phyloP scores from a whole-genome alignment of 2,797 vertebrate species.

The Gymnoscopelus microlampas region DNA sequence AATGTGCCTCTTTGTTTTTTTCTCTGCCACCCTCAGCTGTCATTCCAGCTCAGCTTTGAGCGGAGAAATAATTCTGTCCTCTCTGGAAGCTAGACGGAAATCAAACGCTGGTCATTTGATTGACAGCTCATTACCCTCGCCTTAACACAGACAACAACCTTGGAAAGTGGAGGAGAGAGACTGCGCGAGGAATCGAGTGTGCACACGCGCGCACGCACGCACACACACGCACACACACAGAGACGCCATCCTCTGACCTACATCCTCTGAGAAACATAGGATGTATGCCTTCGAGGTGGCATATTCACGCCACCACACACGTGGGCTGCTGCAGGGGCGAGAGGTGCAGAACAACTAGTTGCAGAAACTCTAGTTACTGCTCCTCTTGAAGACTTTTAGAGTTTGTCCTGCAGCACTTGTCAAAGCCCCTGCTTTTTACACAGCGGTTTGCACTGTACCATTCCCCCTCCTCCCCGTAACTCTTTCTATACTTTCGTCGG shows the following conservation, averaged over 20 bases:
- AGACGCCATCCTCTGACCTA: background rate
- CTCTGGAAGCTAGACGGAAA: slow-evolving; percentile 49
- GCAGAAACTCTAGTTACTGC: no score
- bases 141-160: slow-evolving; percentile 65
- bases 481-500: no score
- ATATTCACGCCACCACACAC: no score
- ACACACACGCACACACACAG: slow-evolving; percentile 1
- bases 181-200: slow-evolving; percentile 9
- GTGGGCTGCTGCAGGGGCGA: no score
- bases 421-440: no score
- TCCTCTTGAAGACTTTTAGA: no score
- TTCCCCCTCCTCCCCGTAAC: no score
- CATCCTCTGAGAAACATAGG: no score
- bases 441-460: no score
- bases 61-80: slow-evolving; percentile 50
- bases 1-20: slow-evolving; percentile 55
- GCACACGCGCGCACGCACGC: background rate
- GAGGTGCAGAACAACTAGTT: no score
- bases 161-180: slow-evolving; percentile 40
- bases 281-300: no score
- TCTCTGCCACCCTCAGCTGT: slow-evolving; percentile 61
- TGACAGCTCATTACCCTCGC: slow-evolving; percentile 70
- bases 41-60: slow-evolving; percentile 39
- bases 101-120: slow-evolving; percentile 61
- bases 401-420: no score